phyloP scores from a whole-genome alignment of 64 coral and sea anemone genomes.

The Astreopora myriophthalma region DNA sequence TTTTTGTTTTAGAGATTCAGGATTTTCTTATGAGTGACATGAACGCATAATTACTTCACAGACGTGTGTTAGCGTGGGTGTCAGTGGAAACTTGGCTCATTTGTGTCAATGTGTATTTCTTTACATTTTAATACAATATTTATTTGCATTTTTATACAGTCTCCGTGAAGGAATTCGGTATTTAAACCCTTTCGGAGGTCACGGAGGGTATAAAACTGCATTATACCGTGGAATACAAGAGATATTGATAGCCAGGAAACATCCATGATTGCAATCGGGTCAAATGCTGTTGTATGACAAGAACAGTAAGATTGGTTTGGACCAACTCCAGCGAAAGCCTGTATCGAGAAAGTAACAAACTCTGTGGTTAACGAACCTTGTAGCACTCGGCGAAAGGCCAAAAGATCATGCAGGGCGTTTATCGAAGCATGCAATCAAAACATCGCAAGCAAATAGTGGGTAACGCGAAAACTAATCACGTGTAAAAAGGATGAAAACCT shows the following conservation, averaged over 20 bases:
- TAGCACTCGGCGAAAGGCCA: constrained; percentile 1
- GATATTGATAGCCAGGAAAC: background rate
- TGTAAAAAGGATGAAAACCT: background rate
- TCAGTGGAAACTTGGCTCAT: background rate
- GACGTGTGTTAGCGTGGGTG: background rate
- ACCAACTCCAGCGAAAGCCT: background rate
- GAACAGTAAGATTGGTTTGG: background rate
- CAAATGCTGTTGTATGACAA: background rate
- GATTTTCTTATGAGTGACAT: background rate
- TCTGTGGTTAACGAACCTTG: constrained; percentile 21
- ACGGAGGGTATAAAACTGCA: background rate
- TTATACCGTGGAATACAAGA: background rate
- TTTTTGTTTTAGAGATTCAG: background rate
- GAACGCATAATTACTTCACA: background rate
- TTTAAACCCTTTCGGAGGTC: background rate
- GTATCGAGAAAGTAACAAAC: background rate
- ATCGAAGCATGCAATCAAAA: background rate
- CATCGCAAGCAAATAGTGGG: background rate
- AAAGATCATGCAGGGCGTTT: background rate
- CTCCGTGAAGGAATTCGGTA: background rate
- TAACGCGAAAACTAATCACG: background rate
- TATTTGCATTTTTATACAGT: background rate
- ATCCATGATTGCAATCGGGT: background rate
- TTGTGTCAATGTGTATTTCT: background rate
- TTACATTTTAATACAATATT: background rate